A percentile compares a stretch with the other conserved stretches of the same genome.
Evolutionary conservation across 2,888 invertebrate genomes (phyloP).

Genomic region (Girardia tigrina): DNA sequence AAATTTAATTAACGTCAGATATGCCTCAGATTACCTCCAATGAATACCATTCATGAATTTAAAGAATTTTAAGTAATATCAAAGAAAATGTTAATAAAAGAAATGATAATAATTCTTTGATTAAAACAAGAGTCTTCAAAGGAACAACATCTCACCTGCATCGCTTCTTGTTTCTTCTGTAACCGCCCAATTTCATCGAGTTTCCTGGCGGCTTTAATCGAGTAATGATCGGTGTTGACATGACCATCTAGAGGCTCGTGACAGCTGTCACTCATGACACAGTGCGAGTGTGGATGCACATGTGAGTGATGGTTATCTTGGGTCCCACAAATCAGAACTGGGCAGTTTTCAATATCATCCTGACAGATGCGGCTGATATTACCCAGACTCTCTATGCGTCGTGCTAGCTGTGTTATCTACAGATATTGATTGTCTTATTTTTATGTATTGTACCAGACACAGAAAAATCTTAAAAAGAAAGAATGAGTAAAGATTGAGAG

Average conservation of each 20-base stretch:
- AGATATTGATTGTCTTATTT: no score
- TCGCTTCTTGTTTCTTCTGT: slow-evolving; percentile 12
- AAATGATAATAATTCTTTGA: no score
- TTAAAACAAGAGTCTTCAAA: no score
- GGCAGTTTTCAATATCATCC: slow-evolving; percentile 17
- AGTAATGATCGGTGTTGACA: not conserved
- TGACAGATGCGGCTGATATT: slow-evolving; percentile 5
- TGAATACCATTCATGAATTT: no score
- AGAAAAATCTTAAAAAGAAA: not conserved
- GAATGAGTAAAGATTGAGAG: not conserved
- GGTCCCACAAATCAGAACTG: not conserved
- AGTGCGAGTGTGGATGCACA: not conserved
- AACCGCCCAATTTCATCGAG: slow-evolving; percentile 7
- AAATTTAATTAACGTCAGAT: no score
- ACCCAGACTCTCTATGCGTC: slow-evolving; percentile 1
- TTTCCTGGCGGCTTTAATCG: not conserved
- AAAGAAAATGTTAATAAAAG: no score
- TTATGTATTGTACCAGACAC: no score
- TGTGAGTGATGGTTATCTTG: not conserved
- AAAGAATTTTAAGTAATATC: no score
- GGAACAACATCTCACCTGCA: no score
- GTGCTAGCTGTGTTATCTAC: not conserved
- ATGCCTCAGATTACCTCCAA: no score
- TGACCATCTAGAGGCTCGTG: no score
- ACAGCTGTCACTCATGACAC: no score